Conservation (phyloP, 1,140 invertebrate genomes). For the Epicauta chinensis region DNA sequence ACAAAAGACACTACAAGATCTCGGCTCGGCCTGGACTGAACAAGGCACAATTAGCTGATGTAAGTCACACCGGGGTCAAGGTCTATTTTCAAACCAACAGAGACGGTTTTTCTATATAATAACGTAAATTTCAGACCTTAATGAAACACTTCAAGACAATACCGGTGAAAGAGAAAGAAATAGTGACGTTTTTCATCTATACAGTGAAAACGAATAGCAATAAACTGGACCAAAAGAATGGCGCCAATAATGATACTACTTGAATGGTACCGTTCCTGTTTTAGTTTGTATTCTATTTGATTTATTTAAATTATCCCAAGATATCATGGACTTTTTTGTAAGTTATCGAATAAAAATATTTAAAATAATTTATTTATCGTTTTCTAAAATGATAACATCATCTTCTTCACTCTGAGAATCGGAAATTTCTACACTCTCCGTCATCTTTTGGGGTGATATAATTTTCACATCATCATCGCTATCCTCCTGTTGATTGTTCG, state of each 20-base stretch:
- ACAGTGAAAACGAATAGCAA: conserved; percentile 93
- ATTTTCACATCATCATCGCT: conserved; percentile 9
- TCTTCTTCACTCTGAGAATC: conserved; percentile 39
- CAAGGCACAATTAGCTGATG: conserved; percentile 92
- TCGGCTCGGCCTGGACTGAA: conserved; percentile 83
- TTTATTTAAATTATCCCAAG: too few relatives aligned
- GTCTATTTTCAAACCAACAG: too few relatives aligned
- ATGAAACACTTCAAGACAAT: conserved; percentile 94
- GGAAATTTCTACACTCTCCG: conserved; percentile 3
- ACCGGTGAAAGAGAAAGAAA: conserved; percentile 90
- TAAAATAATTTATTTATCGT: conserved; percentile 18
- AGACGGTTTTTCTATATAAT: too few relatives aligned
- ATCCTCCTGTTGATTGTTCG: conserved; percentile 1
- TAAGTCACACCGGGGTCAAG: conserved; percentile 63
- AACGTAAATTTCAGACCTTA: conserved; percentile 80
- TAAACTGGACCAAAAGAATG: conserved; percentile 86
- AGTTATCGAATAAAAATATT: conserved; percentile 16
- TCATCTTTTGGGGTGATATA: not conserved
- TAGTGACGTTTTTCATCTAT: conserved; percentile 93
- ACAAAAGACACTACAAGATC: conserved; percentile 91
- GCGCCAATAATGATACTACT: conserved; percentile 57
- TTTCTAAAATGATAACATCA: conserved; percentile 26
- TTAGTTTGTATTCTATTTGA: conserved; percentile 1
- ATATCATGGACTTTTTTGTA: conserved; percentile 4
- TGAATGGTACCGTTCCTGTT: conserved; percentile 36